Conservation (phyloP, 2,888 invertebrate genomes). For the Acrobeloides nanus region DNA sequence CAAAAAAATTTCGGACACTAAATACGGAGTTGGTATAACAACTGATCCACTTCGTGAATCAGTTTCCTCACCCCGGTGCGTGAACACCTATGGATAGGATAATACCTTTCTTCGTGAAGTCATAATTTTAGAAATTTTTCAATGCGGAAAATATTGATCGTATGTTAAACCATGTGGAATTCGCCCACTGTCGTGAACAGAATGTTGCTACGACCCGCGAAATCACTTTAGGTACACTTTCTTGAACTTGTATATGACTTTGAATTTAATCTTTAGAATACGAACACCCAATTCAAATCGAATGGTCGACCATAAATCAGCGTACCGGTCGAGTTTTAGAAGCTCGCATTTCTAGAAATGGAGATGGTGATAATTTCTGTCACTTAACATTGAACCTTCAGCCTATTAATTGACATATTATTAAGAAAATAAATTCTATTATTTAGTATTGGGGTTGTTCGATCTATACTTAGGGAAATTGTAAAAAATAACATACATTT, state of each 20-base stretch:
- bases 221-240: neutral
- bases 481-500: no score
- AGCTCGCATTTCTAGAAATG: constrained; percentile 14
- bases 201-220: neutral
- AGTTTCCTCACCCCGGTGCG: no score
- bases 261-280: neutral
- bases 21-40: no score
- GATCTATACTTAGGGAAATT: no score
- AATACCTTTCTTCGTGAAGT: neutral
- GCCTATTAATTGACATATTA: neutral
- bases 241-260: neutral
- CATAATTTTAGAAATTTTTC: constrained; percentile 16
- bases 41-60: no score
- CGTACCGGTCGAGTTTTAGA: constrained; percentile 15
- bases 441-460: no score
- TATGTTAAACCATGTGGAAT: constrained; percentile 14
- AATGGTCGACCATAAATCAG: constrained; percentile 13
- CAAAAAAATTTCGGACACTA: no score
- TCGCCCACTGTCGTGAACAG: constrained; percentile 17
- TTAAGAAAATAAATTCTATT: no score
- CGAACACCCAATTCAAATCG: constrained; percentile 12
- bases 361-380: constrained; percentile 16
- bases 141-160: constrained; percentile 11
- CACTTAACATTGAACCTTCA: constrained; percentile 13
- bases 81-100: no score